Conservation (phyloP, 2,888 invertebrate genomes). For the Saturnia japonica region DNA sequence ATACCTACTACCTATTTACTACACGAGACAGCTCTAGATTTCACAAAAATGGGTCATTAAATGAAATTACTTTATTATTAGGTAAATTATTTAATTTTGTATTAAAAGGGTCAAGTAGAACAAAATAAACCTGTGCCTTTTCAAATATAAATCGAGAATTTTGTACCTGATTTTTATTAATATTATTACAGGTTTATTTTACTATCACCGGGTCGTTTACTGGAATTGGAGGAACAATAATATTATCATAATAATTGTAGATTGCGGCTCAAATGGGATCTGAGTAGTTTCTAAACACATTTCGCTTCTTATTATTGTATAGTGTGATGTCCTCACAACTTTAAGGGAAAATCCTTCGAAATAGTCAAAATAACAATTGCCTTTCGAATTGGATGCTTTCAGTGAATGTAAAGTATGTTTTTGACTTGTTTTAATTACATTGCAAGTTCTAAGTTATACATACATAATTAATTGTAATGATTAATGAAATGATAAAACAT, state of each 20-base stretch:
- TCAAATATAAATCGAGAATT: neutral
- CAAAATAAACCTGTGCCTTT: slow-evolving; percentile 9
- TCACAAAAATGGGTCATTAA: neutral
- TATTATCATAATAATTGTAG: slow-evolving; percentile 68
- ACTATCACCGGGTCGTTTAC: slow-evolving; percentile 45
- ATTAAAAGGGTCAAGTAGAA: neutral
- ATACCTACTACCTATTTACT: neutral
- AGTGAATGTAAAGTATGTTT: neutral
- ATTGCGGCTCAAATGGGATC: slow-evolving; percentile 48
- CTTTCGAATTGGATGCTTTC: slow-evolving; percentile 34
- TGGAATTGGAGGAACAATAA: slow-evolving; percentile 63
- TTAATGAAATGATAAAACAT: too few species aligned
- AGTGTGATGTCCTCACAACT: slow-evolving; percentile 44
- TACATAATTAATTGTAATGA: too few species aligned
- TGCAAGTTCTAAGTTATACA: neutral
- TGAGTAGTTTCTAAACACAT: slow-evolving; percentile 42
- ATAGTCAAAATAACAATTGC: slow-evolving; percentile 42
- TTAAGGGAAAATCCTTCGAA: slow-evolving; percentile 45
- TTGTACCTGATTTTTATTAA: neutral
- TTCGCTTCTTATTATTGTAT: slow-evolving; percentile 42
- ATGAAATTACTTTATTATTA: neutral
- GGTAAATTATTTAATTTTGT: neutral
- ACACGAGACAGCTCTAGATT: neutral
- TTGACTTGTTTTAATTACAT: neutral
- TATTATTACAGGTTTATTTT: slow-evolving; percentile 28